A percentile compares a stretch with the other conserved stretches of the same genome.
These are phyloP conservation scores for Pelusios castaneus DNA, from an alignment of 2,113 vertebrate species.

Conservation along the genomic window DNA sequence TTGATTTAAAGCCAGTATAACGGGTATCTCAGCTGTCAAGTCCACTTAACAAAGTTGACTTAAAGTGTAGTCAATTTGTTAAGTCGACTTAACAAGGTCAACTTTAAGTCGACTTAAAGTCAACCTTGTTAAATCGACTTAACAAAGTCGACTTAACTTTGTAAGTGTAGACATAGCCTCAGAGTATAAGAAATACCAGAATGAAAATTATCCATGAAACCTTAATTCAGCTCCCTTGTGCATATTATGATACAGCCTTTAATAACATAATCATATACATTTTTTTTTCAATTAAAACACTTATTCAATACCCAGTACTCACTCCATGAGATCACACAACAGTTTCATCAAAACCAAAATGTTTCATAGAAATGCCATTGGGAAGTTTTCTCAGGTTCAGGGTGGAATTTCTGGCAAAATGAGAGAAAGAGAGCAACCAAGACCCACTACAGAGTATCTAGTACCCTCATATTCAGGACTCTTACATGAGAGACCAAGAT, in stretches of 20 bases:
- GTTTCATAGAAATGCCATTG: too few species aligned
- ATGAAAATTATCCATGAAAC: not conserved
- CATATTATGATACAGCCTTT: not conserved
- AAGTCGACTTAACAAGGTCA: too few species aligned
- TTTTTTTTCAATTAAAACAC: not conserved
- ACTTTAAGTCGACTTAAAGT: too few species aligned
- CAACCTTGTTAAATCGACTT: too few species aligned
- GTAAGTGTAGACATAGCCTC: too few species aligned
- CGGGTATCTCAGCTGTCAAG: too few species aligned
- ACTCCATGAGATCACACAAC: not conserved
- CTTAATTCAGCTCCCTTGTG: not conserved
- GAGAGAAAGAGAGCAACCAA: not conserved
- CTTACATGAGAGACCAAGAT: not conserved
- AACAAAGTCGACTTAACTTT: too few species aligned
- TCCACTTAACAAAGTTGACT: too few species aligned
- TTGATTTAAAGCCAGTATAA: too few species aligned
- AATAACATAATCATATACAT: not conserved
- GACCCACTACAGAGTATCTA: not conserved
- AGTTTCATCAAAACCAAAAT: too few species aligned
- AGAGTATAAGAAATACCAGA: not conserved
- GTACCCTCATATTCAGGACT: not conserved
- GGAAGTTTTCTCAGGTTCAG: not conserved
- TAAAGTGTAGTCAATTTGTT: too few species aligned
- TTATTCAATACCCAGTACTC: not conserved
- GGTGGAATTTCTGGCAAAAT: not conserved